Percentiles rank a stretch among this genome's conserved stretches.
These are phyloP conservation scores for Bucco capensis DNA, from an alignment of 2,113 vertebrate genomes.

Conservation along the genomic window DNA sequence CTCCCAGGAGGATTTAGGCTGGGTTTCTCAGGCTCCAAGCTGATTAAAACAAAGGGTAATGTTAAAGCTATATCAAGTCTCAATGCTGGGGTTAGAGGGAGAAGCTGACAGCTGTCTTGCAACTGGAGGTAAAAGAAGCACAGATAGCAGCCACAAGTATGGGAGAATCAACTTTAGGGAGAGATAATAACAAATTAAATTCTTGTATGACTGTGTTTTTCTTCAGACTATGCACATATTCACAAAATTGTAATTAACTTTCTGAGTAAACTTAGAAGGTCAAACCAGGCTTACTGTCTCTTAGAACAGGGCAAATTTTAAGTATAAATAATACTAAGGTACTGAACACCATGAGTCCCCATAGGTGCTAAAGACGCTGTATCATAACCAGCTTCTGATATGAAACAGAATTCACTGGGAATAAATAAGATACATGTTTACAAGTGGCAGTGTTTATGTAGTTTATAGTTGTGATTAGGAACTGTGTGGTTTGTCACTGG, in stretches of 20 bases:
- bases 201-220: not conserved
- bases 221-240: not conserved
- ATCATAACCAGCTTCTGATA: not conserved
- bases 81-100: conserved; percentile 52
- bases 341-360: not conserved
- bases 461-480: not conserved
- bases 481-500: not conserved
- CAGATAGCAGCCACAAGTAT: conserved; percentile 35
- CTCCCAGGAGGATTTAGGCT: conserved; percentile 68
- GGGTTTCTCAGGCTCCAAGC: conserved; percentile 72
- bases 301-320: not conserved
- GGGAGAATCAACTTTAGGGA: conserved; percentile 11
- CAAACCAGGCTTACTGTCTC: not conserved
- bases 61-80: conserved; percentile 71
- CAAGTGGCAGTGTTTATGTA: not conserved
- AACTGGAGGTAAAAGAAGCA: conserved; percentile 65
- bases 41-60: conserved; percentile 75
- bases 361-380: not conserved
- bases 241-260: not conserved
- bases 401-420: not conserved
- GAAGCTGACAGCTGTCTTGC: conserved; percentile 73
- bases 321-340: not conserved
- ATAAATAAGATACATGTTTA: not conserved
- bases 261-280: not conserved
- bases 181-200: not conserved